phyloP scores from a whole-genome alignment of 1,140 invertebrate genomes.

The Cotesia typhae region DNA sequence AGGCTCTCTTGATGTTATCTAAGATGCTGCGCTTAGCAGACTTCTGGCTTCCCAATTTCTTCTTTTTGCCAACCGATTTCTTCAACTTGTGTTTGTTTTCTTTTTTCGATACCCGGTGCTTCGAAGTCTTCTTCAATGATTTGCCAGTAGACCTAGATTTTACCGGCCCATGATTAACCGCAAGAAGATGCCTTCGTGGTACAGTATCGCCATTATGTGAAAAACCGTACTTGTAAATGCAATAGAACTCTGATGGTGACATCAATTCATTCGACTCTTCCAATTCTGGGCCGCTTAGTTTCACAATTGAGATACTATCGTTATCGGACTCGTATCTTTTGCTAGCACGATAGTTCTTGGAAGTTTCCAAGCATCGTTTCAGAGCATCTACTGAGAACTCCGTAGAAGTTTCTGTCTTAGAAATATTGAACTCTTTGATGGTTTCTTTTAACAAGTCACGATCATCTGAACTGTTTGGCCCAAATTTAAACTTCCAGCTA shows the following conservation, averaged over 20 bases:
- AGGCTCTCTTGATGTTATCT: constrained; percentile 38
- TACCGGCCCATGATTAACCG: too few species aligned
- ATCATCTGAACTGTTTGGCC: too few species aligned
- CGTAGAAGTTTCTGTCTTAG: not conserved
- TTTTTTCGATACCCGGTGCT: too few species aligned
- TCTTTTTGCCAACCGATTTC: not conserved
- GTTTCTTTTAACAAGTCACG: too few species aligned
- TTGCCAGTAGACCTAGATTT: too few species aligned
- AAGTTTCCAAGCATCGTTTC: not conserved
- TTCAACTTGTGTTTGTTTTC: too few species aligned
- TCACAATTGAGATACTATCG: too few species aligned
- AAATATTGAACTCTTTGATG: too few species aligned
- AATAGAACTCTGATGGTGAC: constrained; percentile 35
- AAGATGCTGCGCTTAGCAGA: constrained; percentile 34
- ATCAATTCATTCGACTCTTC: constrained; percentile 5
- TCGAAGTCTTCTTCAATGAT: too few species aligned
- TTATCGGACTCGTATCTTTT: not conserved
- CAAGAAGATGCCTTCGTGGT: too few species aligned
- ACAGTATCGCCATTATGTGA: not conserved
- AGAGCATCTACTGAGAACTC: not conserved
- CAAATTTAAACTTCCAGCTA: too few species aligned
- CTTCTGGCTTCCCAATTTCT: constrained; percentile 1
- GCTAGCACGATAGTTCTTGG: not conserved
- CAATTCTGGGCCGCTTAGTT: not conserved
- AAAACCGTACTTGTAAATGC: constrained; percentile 39